A percentile compares a stretch with the other conserved stretches of the same genome.
Evolutionary conservation across 1,140 invertebrate species (phyloP).

Genomic region (Melanaphis sacchari): DNA sequence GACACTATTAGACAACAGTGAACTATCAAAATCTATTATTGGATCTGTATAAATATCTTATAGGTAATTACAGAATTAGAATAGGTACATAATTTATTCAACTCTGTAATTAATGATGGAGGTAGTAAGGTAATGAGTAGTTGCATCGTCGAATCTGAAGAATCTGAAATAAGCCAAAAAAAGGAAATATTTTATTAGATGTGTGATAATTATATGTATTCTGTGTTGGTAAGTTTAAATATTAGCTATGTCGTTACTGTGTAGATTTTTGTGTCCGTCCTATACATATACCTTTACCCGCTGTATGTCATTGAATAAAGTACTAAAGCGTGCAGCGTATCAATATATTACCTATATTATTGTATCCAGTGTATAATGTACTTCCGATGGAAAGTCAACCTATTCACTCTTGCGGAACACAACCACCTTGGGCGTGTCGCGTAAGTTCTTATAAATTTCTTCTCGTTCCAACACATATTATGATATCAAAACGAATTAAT

Average conservation of each 20-base stretch:
- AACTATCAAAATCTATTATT: neutral
- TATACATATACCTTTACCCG: neutral
- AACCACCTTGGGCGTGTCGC: conserved; percentile 39
- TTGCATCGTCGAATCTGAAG: too few relatives aligned
- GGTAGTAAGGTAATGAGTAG: neutral
- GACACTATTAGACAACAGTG: neutral
- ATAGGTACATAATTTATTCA: neutral
- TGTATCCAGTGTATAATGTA: neutral
- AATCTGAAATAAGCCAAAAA: neutral
- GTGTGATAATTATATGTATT: neutral
- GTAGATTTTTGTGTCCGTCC: neutral
- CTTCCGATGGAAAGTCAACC: conserved; percentile 45
- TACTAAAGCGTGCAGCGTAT: neutral
- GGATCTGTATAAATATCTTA: neutral
- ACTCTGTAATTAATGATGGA: neutral
- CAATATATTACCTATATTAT: neutral
- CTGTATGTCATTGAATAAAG: neutral
- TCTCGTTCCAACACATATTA: neutral
- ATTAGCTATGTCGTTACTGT: neutral
- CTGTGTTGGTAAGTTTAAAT: too few relatives aligned
- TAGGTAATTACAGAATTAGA: neutral
- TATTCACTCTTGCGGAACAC: conserved; percentile 9
- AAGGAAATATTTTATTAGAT: neutral
- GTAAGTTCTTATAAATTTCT: conserved; percentile 28
- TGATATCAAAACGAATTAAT: conserved; percentile 40